Base-by-base conservation (phyloP, 2,113 vertebrate species). In the Setophaga petechia region DNA sequence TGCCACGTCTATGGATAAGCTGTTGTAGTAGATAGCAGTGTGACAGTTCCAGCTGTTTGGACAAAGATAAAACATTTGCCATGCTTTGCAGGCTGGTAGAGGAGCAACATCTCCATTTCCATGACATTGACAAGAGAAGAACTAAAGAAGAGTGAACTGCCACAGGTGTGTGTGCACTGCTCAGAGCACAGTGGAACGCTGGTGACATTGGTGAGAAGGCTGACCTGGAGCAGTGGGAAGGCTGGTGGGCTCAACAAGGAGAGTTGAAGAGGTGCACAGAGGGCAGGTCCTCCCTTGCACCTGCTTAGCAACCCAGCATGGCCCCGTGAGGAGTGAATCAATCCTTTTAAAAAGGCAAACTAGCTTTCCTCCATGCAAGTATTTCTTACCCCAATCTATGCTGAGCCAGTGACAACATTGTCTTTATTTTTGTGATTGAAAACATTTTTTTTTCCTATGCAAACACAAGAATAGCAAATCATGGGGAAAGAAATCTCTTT, bases 21-120 rank as follows among this genome's bases (percentile, higher is more conserved):
- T 54, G 43, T 41, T 77, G 27, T 31, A 25, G 37, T 58, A 35
- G 22, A 46, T 0, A 0, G 20, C 44, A n/a, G 10, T 0, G 0
- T 54, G 46, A 57, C 5, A 31, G 7, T 72, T 76, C 27, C 0
- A 0, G 6, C 11, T 74, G 3, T 61, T 39, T 47, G 33, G 20
- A 54, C 31, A 54, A 62, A 73, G 49, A 31, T 52, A 65, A 73
- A 78, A 16, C 7, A 24, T 62, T 65, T 90, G 7, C 6, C 7
- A 4, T 37, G 15, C n/a, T 90, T 20, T 57, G 33, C 5, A 35
- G 27, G 6, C 51, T 78, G 66, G 7, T 20, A 33, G 3, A 13
- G 31, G 15, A 86, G 10, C 5, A 47, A 63, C 85, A 41, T 44
- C 10, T 75, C 35, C 17, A 5, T 28, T 84, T 74, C 11, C 22